Base-by-base conservation (phyloP, 2,797 vertebrate species). In the Myotis daubentonii region DNA sequence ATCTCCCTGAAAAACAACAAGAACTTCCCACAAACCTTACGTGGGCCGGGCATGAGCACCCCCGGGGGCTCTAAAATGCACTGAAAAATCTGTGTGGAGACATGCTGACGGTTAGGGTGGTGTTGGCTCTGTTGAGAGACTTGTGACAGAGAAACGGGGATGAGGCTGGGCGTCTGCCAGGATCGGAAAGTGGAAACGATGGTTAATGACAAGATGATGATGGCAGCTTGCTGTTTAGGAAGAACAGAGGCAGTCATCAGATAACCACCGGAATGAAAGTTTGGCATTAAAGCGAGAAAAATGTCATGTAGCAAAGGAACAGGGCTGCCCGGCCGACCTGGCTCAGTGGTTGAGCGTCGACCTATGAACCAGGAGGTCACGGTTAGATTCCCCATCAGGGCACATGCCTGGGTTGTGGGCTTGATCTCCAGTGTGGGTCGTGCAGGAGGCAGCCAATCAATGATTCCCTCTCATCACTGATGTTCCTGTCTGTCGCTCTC, bases 101-200 rank as follows among this genome's bases (percentile, higher is more conserved):
- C 16, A 7, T 60, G 62, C 19, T 49, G 3, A 6, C 3, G 6
- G 25, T 15, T 19, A 30, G 13, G 47, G 68, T 3, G 0, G 5
- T 3, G 5, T 6, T 51, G 49, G 25, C 20, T 7, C n/a, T 0
- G 0, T 1, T 25, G 6, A 79, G 57, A 28, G 6, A 22, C n/a
- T 17, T 6, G 2, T 13, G 74, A 7, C 33, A 22, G 23, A 83
- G 17, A 51, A 38, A n/a, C 1, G 17, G 17, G 53, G 2, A 2
- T 36, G 12, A 10, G 16, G 23, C 3, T 3, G 38, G 33, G 20
- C 9, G 15, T 16, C 11, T 2, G 5, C 47, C 55, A 22, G 36
- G 7, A 62, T 6, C 1, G 1, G 60, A 72, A 20, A 5, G 30
- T 19, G 17, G 11, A 8, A 20, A 86, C 12, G 8, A 49, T 10